These are phyloP conservation scores for Bembecia ichneumoniformis DNA, from an alignment of 2,888 invertebrate species.

Conservation along the genomic window DNA sequence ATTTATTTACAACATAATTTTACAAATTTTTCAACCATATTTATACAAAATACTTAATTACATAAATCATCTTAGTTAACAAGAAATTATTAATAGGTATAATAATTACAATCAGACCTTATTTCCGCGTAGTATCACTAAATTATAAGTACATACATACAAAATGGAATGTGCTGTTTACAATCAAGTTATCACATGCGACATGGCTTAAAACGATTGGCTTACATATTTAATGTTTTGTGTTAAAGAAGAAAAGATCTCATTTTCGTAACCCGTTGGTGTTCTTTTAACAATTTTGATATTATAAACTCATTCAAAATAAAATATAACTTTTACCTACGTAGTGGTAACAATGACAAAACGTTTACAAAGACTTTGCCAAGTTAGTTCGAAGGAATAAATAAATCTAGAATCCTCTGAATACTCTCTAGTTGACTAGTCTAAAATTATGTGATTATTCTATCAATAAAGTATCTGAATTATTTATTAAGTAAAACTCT, in stretches of 20 bases:
- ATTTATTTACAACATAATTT: constrained; percentile 71
- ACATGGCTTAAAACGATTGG: constrained; percentile 42
- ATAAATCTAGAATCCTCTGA: constrained; percentile 50
- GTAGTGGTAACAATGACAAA: constrained; percentile 52
- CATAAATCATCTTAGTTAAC: constrained; percentile 51
- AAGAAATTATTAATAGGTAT: constrained; percentile 43
- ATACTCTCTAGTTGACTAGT: constrained; percentile 63
- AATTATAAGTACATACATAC: constrained; percentile 45
- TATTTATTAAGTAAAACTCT: not conserved
- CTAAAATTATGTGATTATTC: constrained; percentile 29
- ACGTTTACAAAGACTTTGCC: not conserved
- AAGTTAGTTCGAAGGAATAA: constrained; percentile 39
- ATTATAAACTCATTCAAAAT: constrained; percentile 11
- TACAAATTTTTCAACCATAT: constrained; percentile 67
- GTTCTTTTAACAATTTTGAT: constrained; percentile 9
- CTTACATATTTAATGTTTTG: constrained; percentile 11
- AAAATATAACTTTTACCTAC: constrained; percentile 46
- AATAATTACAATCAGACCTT: constrained; percentile 67
- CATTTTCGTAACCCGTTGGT: not conserved
- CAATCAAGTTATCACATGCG: constrained; percentile 55
- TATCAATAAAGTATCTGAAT: not conserved
- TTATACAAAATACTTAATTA: constrained; percentile 60
- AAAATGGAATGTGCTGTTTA: constrained; percentile 46
- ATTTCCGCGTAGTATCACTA: constrained; percentile 49
- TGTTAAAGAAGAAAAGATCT: too few relatives aligned